Evolutionary conservation across 1,140 invertebrate species (phyloP).

Genomic region (Procambarus virginalis): DNA sequence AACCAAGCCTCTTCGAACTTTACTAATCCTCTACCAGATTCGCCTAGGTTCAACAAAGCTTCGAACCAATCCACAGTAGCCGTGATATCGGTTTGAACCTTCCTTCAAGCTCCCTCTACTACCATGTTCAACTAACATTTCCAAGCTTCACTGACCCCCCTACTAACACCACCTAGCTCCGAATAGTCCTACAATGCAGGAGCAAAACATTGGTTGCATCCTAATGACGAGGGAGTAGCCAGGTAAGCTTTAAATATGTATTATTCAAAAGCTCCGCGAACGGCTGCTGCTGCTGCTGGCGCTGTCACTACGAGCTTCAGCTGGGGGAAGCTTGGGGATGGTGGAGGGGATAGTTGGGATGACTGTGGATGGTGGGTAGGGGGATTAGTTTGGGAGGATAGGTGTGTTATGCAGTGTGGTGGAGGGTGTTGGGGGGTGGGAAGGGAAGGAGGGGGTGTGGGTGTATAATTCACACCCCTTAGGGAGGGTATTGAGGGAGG

Average conservation of each 20-base stretch:
- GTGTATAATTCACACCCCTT: no score
- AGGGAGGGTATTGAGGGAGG: no score
- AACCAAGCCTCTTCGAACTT: no score
- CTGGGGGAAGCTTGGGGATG: no score
- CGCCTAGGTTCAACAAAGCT: no score
- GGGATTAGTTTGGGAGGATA: neutral
- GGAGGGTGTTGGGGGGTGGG: no score
- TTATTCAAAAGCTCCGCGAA: neutral
- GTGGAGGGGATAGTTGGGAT: neutral
- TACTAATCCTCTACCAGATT: no score
- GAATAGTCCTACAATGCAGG: neutral
- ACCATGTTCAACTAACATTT: neutral
- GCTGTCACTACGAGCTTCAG: neutral
- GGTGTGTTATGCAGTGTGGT: no score
- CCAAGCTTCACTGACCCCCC: neutral
- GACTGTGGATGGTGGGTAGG: neutral
- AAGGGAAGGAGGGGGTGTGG: no score
- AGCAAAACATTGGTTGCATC: slow-evolving; percentile 1
- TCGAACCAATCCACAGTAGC: no score
- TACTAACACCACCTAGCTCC: neutral
- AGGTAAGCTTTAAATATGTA: slow-evolving; percentile 3
- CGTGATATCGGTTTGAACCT: no score
- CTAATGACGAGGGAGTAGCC: neutral
- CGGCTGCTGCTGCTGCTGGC: neutral
- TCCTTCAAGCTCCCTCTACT: no score